Evolutionary conservation across 2,797 vertebrate species (phyloP).

Genomic region (Rhinophrynus dorsalis): DNA sequence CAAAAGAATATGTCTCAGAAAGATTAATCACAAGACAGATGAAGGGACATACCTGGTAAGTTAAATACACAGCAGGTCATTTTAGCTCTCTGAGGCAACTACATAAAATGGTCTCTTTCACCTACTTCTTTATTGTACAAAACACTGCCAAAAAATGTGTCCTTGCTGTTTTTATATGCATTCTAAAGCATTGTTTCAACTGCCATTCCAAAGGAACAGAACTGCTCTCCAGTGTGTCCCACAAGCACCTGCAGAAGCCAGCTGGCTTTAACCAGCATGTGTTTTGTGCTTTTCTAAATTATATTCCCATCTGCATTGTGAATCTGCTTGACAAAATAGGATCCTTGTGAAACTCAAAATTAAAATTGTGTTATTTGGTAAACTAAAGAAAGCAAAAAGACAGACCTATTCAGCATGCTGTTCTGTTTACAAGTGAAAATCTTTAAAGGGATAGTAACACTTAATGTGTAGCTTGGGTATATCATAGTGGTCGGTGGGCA

Average conservation of each 20-base stretch:
- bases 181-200: conserved; percentile 1
- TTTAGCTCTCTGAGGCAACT: not conserved
- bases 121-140: not conserved
- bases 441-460: too few relatives aligned
- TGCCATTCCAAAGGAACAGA: not conserved
- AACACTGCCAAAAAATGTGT: not conserved
- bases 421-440: too few relatives aligned
- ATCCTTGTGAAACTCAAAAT: too few relatives aligned
- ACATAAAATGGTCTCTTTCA: not conserved
- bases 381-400: too few relatives aligned
- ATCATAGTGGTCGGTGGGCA: too few relatives aligned
- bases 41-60: not conserved
- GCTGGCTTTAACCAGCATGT: not conserved
- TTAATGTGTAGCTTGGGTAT: too few relatives aligned
- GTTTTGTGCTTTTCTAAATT: not conserved
- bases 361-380: too few relatives aligned
- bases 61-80: not conserved
- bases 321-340: not conserved
- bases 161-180: not conserved
- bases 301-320: not conserved
- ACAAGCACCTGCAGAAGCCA: not conserved
- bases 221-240: not conserved
- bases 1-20: not conserved
- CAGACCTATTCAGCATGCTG: too few relatives aligned
- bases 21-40: not conserved